Evolutionary conservation across 2,113 vertebrate species (phyloP), one percentile per base, ranked within the genome.

Genomic region (Varanus komodoensis): DNA sequence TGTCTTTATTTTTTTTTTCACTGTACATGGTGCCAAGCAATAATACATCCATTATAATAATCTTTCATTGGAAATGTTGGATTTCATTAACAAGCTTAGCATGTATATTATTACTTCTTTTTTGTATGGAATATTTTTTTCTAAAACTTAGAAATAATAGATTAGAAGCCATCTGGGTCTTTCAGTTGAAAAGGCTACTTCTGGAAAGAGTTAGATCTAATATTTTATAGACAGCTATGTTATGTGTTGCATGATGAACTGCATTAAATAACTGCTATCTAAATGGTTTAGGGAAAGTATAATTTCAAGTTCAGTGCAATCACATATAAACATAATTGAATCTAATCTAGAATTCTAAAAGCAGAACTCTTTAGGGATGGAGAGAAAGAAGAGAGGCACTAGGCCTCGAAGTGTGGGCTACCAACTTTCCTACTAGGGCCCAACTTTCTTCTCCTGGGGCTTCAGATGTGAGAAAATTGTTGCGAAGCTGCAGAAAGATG

Each of bases 11-110:
- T n/a, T 91, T 89, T 89, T 86, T 93, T 27, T 84, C 29, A 1
- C 74, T 94, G 93, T 4, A 3, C 48, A 89, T 68, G 90, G 48
- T 88, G 48, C 54, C 50, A 83, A 90, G 81, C 90, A 83, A 90
- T n/a, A 92, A 92, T 80, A 64, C 23, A 68, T 78, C 79, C 75
- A n/a, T 83, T 93, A 78, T 57, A 12, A 87, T 54, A 87, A 68
- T 23, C 15, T 91, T 32, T 38, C 50, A 25, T 50, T 83, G 61
- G 64, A 91, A 94, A 68, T 27, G 19, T 21, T 19, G 0, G 5
- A 92, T 48, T 1, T 7, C 19, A 92, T 92, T 15, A 32, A 52
- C 2, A 79, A 69, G 29, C 89, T 93, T 82, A 64, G 83, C 38
- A 93, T 83, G 69, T 21, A 77, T 0, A 67, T 48, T 38, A n/a